phyloP scores from a whole-genome alignment of 2,888 invertebrate species.

The Caenorhabditis doughertyi region DNA sequence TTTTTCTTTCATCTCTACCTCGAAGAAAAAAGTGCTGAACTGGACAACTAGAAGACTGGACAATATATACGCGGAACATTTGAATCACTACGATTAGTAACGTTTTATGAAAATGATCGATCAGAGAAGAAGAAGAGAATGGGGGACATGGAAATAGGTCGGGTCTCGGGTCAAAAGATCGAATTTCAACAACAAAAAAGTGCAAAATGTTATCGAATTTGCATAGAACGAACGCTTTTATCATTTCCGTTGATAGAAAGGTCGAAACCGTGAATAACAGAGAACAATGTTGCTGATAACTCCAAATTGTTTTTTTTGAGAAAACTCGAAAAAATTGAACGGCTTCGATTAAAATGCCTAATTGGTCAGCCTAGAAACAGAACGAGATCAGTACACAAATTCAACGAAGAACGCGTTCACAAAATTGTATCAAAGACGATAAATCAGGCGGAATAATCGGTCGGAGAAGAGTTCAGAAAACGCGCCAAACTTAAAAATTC shows the following conservation, averaged over 20 bases:
- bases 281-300: too few relatives aligned
- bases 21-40: slow-evolving; percentile 11
- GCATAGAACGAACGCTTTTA: too few relatives aligned
- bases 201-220: not conserved
- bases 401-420: not conserved
- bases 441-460: not conserved
- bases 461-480: not conserved
- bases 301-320: too few relatives aligned
- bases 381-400: not conserved
- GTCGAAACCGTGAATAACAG: not conserved
- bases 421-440: not conserved
- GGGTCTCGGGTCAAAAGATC: slow-evolving; percentile 3
- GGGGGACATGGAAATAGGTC: not conserved
- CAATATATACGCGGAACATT: not conserved
- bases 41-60: not conserved
- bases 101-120: slow-evolving; percentile 2
- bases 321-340: too few relatives aligned
- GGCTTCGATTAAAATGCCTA: too few relatives aligned
- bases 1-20: not conserved
- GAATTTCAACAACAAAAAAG: not conserved
- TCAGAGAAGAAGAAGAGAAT: not conserved
- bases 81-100: slow-evolving; percentile 32
- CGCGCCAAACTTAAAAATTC: not conserved
- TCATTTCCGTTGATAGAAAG: not conserved
- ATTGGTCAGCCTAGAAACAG: too few relatives aligned